Conservation (phyloP, 2,797 vertebrate species). For the Nothura maculosa region DNA sequence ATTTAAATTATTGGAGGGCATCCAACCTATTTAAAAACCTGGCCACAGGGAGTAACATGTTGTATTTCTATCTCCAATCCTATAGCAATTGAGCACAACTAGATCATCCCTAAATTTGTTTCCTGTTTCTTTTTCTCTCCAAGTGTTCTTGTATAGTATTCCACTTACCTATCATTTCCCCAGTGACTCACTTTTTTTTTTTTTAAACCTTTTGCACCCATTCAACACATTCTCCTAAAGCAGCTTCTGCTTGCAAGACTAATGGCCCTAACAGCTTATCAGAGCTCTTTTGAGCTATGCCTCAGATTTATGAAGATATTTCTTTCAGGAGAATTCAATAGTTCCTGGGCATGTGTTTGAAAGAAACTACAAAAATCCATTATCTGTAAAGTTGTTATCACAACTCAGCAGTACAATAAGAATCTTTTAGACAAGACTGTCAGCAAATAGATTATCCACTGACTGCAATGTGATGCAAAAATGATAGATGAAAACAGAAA, state of each 20-base stretch:
- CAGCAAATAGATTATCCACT: neutral
- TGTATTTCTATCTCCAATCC: constrained; percentile 16
- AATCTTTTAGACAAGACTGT: neutral
- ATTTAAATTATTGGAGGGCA: constrained; percentile 74
- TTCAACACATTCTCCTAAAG: neutral
- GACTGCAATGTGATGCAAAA: neutral
- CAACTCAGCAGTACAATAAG: neutral
- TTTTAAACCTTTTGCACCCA: neutral
- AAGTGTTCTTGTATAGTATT: neutral
- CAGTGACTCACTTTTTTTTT: neutral
- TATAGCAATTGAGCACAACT: constrained; percentile 3
- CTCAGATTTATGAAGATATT: neutral
- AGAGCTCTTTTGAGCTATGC: neutral
- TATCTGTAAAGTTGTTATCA: neutral
- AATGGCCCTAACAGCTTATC: neutral
- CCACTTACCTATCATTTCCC: neutral
- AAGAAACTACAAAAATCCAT: neutral
- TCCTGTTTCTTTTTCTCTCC: neutral
- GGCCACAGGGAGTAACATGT: constrained; percentile 43
- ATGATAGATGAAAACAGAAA: neutral
- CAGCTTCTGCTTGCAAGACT: neutral
- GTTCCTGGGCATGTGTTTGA: neutral
- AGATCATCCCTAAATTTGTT: neutral
- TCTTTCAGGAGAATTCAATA: neutral
- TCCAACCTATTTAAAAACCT: constrained; percentile 71